phyloP scores from a whole-genome alignment of 1,140 invertebrate genomes.

The Heliconius melpomene region DNA sequence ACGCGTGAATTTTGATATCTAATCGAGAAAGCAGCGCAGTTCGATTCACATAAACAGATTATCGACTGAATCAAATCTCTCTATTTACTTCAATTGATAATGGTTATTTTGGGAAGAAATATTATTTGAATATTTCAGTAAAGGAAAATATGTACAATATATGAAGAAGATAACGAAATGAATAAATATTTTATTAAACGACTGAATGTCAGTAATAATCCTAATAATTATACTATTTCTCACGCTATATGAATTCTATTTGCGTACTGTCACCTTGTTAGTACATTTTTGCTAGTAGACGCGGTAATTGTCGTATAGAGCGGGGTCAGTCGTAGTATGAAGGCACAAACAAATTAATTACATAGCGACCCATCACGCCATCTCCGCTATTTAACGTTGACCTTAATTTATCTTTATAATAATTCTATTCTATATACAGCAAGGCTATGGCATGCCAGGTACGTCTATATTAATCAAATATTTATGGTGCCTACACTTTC shows the following conservation, averaged over 20 bases:
- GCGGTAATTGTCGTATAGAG: neutral
- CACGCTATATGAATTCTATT: neutral
- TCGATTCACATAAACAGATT: neutral
- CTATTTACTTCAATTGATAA: slow-evolving; percentile 1
- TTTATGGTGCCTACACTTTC: neutral
- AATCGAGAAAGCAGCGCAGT: slow-evolving; percentile 7
- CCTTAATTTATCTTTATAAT: slow-evolving; percentile 45
- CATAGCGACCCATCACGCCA: slow-evolving; percentile 29
- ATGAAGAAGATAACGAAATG: neutral
- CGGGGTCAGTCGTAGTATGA: slow-evolving; percentile 4
- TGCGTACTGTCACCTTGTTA: neutral
- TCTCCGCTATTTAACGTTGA: slow-evolving; percentile 38
- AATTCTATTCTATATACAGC: neutral
- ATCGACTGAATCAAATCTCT: neutral
- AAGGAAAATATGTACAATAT: neutral
- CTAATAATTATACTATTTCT: neutral
- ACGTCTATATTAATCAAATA: neutral
- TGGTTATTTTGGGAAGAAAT: neutral
- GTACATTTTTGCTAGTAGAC: neutral
- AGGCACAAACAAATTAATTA: slow-evolving; percentile 53
- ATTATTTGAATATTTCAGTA: neutral
- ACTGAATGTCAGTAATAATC: neutral
- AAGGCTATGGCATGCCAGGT: neutral
- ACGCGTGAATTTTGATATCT: neutral
- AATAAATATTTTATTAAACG: neutral